Conservation (phyloP, 2,113 vertebrate species). For the Hippocampus mohnikei region DNA sequence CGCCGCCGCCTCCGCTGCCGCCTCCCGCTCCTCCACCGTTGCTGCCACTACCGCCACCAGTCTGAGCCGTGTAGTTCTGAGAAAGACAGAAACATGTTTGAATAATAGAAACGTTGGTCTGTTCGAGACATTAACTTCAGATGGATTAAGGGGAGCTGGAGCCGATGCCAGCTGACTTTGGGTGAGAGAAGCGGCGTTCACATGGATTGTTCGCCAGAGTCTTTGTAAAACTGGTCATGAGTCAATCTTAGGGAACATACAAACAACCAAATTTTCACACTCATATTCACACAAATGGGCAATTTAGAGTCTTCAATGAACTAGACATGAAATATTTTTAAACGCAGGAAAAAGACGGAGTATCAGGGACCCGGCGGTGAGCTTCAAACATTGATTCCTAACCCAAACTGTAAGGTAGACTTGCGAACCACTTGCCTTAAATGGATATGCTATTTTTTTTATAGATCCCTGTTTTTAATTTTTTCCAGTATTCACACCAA, state of each 20-base stretch:
- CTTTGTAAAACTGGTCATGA: not conserved
- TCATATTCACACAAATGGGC: not conserved
- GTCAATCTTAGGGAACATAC: not conserved
- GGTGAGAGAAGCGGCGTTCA: not conserved
- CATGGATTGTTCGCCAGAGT: not conserved
- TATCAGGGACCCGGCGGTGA: no score
- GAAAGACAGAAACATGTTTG: constrained; percentile 1
- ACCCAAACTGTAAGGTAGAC: not conserved
- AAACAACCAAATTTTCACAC: not conserved
- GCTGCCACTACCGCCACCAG: constrained; percentile 65
- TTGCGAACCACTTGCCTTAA: not conserved
- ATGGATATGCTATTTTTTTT: not conserved
- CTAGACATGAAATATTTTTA: not conserved
- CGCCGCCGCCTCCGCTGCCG: constrained; percentile 60
- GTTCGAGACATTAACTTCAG: not conserved
- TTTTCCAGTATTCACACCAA: not conserved
- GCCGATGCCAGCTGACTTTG: not conserved
- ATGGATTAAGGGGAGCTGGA: not conserved
- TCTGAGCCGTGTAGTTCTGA: constrained; percentile 86
- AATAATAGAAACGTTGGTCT: not conserved
- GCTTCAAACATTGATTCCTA: not conserved
- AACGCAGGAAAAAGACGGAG: no score
- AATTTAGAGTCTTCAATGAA: not conserved
- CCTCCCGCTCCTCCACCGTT: constrained; percentile 59
- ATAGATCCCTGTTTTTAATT: not conserved